phyloP scores from a whole-genome alignment of 2,888 invertebrate genomes.

The Amphipyra berbera region DNA sequence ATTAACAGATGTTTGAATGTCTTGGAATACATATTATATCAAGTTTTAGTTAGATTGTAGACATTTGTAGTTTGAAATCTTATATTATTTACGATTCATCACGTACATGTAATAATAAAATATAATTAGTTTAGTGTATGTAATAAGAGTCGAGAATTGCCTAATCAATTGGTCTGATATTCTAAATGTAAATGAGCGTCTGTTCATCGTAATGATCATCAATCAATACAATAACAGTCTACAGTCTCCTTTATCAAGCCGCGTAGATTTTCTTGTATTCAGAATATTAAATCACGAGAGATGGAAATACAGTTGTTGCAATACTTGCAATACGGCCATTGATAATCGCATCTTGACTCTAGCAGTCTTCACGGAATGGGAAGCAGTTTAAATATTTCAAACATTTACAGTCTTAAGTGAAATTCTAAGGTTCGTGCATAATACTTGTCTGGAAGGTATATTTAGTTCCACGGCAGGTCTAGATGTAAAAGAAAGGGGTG shows the following conservation, averaged over 20 bases:
- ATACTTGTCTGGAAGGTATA: not conserved
- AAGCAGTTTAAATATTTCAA: too few relatives aligned
- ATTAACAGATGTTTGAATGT: constrained; percentile 35
- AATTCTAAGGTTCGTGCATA: too few relatives aligned
- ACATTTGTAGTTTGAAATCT: constrained; percentile 28
- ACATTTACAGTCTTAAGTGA: too few relatives aligned
- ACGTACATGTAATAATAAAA: constrained; percentile 2
- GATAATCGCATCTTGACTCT: too few relatives aligned
- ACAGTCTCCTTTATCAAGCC: constrained; percentile 3
- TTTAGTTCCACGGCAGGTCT: constrained; percentile 14
- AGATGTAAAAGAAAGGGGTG: constrained; percentile 54
- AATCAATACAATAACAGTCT: constrained; percentile 19
- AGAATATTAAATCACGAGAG: too few relatives aligned
- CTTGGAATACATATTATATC: constrained; percentile 17
- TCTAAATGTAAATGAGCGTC: constrained; percentile 5
- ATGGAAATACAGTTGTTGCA: too few relatives aligned
- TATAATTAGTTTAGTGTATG: constrained; percentile 11
- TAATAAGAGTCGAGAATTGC: constrained; percentile 18
- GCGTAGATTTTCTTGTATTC: constrained; percentile 1
- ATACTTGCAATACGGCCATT: too few relatives aligned
- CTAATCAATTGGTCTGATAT: constrained; percentile 7
- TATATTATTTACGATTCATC: constrained; percentile 21
- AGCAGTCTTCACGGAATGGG: too few relatives aligned
- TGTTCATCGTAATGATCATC: constrained; percentile 8
- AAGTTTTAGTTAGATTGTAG: constrained; percentile 12